Conservation (phyloP, 1,140 invertebrate species). For the Ostrea denselamellosa region DNA sequence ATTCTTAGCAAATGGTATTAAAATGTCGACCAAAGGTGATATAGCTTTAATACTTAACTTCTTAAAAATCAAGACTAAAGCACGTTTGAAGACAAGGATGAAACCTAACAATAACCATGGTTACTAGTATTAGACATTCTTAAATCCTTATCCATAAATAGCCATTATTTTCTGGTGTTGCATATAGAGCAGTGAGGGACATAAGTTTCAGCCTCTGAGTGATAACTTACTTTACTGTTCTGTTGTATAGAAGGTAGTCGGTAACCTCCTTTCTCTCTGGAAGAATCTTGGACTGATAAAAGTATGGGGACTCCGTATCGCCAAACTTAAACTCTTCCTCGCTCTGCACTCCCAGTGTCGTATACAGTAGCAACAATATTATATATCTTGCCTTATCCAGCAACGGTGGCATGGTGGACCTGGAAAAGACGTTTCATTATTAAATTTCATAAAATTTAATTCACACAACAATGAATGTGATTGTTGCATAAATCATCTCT, state of each 20-base stretch:
- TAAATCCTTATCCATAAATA: too few species aligned
- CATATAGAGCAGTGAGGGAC: neutral
- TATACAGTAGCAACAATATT: constrained; percentile 15
- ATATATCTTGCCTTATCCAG: constrained; percentile 39
- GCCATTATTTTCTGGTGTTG: neutral
- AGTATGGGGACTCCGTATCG: neutral
- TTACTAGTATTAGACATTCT: neutral
- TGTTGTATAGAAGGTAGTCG: constrained; percentile 45
- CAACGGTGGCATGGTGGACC: constrained; percentile 34
- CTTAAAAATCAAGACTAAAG: neutral
- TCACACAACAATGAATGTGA: too few species aligned
- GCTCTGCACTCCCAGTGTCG: neutral
- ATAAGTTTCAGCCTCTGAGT: constrained; percentile 8
- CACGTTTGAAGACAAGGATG: constrained; percentile 27
- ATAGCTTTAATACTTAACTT: neutral
- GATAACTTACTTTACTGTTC: constrained; percentile 41
- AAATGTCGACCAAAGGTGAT: neutral
- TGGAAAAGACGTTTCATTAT: neutral
- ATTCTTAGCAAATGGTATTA: constrained; percentile 12
- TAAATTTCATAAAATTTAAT: too few species aligned
- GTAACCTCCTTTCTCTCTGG: constrained; percentile 39
- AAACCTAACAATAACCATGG: neutral
- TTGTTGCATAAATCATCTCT: too few species aligned
- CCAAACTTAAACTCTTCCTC: constrained; percentile 11
- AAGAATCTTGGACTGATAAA: constrained; percentile 45